Evolutionary conservation across 1,140 invertebrate species (phyloP).

Genomic region (Drosophila ohnishii): DNA sequence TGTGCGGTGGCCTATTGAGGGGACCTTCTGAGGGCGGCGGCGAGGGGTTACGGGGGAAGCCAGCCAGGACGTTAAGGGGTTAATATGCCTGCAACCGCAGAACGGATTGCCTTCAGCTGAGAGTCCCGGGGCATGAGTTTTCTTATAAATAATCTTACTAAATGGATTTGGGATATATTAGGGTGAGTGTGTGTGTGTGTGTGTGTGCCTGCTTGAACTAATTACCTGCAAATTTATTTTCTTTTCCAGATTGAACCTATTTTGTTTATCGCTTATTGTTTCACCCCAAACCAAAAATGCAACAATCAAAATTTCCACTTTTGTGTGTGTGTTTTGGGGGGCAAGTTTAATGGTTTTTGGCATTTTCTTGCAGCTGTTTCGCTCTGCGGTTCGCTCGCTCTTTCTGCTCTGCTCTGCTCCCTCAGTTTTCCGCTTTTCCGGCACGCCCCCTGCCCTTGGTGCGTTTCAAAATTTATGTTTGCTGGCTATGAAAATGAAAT

Average conservation of each 20-base stretch:
- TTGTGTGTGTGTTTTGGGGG: conserved; percentile 15
- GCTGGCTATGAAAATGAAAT: conserved; percentile 81
- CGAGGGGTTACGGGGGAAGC: neutral
- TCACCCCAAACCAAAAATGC: conserved; percentile 47
- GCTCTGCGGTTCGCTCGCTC: conserved; percentile 59
- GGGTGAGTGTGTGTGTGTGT: neutral
- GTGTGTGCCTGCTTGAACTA: conserved; percentile 68
- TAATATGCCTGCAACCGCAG: conserved; percentile 80
- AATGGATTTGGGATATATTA: conserved; percentile 75
- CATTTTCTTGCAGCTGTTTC: conserved; percentile 81
- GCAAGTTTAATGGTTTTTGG: conserved; percentile 77
- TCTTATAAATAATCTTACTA: conserved; percentile 80
- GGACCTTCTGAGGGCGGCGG: conserved; percentile 25
- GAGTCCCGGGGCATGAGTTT: conserved; percentile 42
- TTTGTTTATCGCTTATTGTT: conserved; percentile 52
- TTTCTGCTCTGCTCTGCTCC: neutral
- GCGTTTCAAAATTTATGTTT: conserved; percentile 80
- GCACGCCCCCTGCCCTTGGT: conserved; percentile 5
- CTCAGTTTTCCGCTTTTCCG: conserved; percentile 23
- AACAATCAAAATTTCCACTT: conserved; percentile 68
- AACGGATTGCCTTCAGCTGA: conserved; percentile 68
- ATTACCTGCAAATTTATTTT: conserved; percentile 75
- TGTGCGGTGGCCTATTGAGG: conserved; percentile 58
- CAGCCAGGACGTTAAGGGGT: conserved; percentile 67
- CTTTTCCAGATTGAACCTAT: conserved; percentile 52